Conservation (phyloP, 2,113 vertebrate species). For the Rhabdornis inornatus region DNA sequence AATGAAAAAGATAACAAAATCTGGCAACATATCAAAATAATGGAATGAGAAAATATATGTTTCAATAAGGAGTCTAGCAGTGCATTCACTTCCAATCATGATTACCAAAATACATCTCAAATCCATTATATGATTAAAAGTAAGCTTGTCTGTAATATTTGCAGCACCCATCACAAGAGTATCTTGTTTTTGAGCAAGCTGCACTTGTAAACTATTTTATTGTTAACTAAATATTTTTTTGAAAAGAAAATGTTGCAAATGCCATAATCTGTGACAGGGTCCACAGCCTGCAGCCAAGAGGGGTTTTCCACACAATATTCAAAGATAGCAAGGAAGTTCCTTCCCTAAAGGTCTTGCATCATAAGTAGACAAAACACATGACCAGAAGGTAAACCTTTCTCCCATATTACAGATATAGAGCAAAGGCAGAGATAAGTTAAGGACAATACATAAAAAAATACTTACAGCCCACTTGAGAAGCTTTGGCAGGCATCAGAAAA, state of each 20-base stretch:
- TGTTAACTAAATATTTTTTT: background rate
- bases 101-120: background rate
- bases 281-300: background rate
- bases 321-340: background rate
- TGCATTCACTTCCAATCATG: background rate
- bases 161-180: background rate
- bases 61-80: background rate
- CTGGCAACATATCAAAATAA: background rate
- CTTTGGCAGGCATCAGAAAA: background rate
- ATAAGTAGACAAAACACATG: background rate
- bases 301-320: background rate
- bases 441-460: background rate
- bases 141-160: background rate
- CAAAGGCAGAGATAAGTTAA: background rate
- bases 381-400: background rate
- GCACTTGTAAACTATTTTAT: background rate
- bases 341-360: background rate
- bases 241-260: background rate
- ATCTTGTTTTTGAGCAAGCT: background rate
- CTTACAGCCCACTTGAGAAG: background rate
- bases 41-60: background rate
- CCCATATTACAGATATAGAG: background rate
- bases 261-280: background rate
- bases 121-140: background rate
- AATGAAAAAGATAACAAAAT: background rate